Evolutionary conservation across 1,140 invertebrate genomes (phyloP), one percentile per base, ranked within the genome.

Genomic region (Patella vulgata): DNA sequence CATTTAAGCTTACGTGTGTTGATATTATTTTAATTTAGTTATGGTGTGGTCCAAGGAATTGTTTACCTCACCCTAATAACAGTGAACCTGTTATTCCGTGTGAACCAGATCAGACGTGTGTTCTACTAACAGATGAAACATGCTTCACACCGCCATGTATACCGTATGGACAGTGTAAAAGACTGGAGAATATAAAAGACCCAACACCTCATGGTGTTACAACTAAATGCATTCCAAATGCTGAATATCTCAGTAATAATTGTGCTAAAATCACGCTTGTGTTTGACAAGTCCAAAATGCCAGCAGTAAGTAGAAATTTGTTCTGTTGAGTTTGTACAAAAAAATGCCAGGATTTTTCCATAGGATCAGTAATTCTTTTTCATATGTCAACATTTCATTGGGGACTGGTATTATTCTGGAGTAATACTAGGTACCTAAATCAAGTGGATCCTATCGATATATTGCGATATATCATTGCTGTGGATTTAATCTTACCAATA

Each of bases 131-230:
- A 6, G 63, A 72, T 12, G 55, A 74, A 42, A 89, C 90, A 19
- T 96, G 93, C 71, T 84, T 95, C 19, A 88, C 90, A 0, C 88
- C 90, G 3, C 89, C 90, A 1, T 95, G 94, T 82, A 85, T 88
- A 12, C 88, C 91, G 0, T 91, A 90, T 82, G 94, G 93, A 3
- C 91, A 94, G 79, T 96, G 94, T 74, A 86, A 91, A 25, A 23
- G 44, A 12, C 12, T 93, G 56, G 88, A 91, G 62, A 90, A 87
- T 36, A 90, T 90, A 2, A 87, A 90, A 21, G 86, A 92, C 64
- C 90, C 93, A 2, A 90, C 90, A 17, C 90, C 91, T 0, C 91
- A 91, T 0, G 88, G 88, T 1, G 77, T 92, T 9, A 91, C 91
- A 1, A 84, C 88, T 12, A 87, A 89, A 17, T 96, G 93, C 76